Evolutionary conservation across 2,113 vertebrate species (phyloP).

Genomic region (Albula goreensis): DNA sequence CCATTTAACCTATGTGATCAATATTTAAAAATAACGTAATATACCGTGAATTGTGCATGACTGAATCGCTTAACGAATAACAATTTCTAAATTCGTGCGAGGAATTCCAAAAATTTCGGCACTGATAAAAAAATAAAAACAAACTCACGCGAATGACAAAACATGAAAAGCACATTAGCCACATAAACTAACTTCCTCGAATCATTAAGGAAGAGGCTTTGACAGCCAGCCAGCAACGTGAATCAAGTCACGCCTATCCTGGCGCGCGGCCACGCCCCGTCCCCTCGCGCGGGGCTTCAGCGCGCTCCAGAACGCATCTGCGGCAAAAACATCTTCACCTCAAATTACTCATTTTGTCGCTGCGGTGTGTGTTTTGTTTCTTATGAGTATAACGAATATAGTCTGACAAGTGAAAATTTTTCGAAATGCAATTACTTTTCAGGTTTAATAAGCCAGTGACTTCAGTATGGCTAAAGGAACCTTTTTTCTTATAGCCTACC

Average conservation of each 20-base stretch:
- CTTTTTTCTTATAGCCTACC: background rate
- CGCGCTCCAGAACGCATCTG: background rate
- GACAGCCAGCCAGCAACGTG: constrained; percentile 3
- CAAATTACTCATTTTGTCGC: too few species aligned
- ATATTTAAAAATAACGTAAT: background rate
- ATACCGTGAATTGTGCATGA: background rate
- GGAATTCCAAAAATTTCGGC: background rate
- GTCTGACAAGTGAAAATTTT: background rate
- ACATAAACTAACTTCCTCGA: constrained; percentile 25
- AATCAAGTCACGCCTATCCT: constrained; percentile 15
- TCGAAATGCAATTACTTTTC: background rate
- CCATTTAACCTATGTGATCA: background rate
- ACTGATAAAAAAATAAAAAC: background rate
- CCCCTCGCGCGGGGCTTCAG: background rate
- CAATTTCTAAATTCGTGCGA: background rate
- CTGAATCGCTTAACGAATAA: background rate
- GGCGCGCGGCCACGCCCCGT: background rate
- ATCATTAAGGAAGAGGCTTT: constrained; percentile 15
- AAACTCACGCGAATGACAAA: background rate
- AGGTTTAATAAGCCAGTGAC: background rate
- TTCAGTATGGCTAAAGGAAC: background rate
- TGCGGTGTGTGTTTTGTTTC: too few species aligned
- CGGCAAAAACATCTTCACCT: background rate
- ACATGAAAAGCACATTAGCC: background rate
- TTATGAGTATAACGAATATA: too few species aligned